Evolutionary conservation across 1,140 invertebrate species (phyloP), one percentile per base, ranked within the genome.

Genomic region (Planococcus citri): DNA sequence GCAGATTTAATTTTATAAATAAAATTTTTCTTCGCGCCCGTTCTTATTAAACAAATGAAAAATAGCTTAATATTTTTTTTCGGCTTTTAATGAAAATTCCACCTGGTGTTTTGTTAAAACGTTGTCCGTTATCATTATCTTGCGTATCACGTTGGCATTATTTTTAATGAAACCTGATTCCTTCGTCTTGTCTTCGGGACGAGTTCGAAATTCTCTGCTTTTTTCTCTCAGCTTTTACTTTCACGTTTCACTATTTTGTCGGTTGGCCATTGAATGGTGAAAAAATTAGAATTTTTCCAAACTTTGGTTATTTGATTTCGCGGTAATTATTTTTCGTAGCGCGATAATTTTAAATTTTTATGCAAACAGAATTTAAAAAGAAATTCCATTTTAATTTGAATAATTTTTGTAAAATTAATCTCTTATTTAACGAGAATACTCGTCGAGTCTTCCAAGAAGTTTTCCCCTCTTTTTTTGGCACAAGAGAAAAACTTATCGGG

Each of bases 1-100:
- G 10, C 41, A 51, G 41, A 51, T 51, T 51, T 51, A 17, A 14
- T 51, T 17, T 20, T 14, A 51, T 20, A 14, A 37, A 14, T 37
- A 37, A 37, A 37, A 51, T 51, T 51, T 51, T 20, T 51, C 41
- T 51, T 51, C 41, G 10, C 41, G 41, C 41, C 17, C 2, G 10
- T 51, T 51, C 41, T 51, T 51, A 51, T 51, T 51, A 51, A 51
- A 51, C 41, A 51, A 51, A 51, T 51, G 41, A 51, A 51, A 51
- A 51, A 51, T 51, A 51, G 41, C 41, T 51, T 51, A 51, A 51
- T 51, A 51, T 17, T 51, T 51, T 51, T 37, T 51, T 51, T 51
- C 41, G 6, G 6, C 41, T 51, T 51, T 14, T 51, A 51, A 51
- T 51, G 41, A 51, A 51, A 51, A 51, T 51, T 51, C 41, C 41